These are phyloP conservation scores for Poeciliopsis retropinna DNA, from an alignment of 2,113 vertebrate genomes.

Conservation along the genomic window DNA sequence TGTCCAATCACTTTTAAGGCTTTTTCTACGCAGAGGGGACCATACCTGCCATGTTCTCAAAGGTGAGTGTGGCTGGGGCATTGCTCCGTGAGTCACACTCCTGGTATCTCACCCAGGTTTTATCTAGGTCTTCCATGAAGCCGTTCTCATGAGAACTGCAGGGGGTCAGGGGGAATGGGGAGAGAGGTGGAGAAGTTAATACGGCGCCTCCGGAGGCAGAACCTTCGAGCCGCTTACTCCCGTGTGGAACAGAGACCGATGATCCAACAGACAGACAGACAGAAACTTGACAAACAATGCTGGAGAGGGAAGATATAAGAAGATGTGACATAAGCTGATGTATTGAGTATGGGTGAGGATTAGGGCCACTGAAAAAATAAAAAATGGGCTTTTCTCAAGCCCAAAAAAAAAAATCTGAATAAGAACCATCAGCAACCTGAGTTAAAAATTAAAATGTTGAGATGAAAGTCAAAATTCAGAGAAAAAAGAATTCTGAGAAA, in stretches of 20 bases:
- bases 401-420: too few relatives aligned
- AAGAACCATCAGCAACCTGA: too few relatives aligned
- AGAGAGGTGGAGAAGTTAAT: slow-evolving; percentile 75
- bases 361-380: too few relatives aligned
- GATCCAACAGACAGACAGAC: slow-evolving; percentile 45
- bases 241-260: slow-evolving; percentile 49
- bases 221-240: slow-evolving; percentile 55
- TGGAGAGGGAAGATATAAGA: slow-evolving; percentile 65
- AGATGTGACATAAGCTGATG: slow-evolving; percentile 74
- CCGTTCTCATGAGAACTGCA: slow-evolving; percentile 93
- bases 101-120: slow-evolving; percentile 99
- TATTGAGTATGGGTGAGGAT: neutral
- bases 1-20: slow-evolving; percentile 83
- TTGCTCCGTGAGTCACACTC: slow-evolving; percentile 99
- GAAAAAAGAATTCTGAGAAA: too few relatives aligned
- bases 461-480: too few relatives aligned
- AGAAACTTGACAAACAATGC: slow-evolving; percentile 44
- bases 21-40: slow-evolving; percentile 65
- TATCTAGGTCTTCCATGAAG: slow-evolving; percentile 99
- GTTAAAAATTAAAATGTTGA: too few relatives aligned
- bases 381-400: too few relatives aligned
- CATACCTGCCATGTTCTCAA: slow-evolving; percentile 99
- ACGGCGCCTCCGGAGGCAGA: slow-evolving; percentile 5
- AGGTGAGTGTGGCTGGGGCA: slow-evolving; percentile 98
- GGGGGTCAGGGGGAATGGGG: slow-evolving; percentile 64